These are phyloP conservation scores for Novumbra hubbsi DNA, from an alignment of 2,797 vertebrate species.

Conservation along the genomic window DNA sequence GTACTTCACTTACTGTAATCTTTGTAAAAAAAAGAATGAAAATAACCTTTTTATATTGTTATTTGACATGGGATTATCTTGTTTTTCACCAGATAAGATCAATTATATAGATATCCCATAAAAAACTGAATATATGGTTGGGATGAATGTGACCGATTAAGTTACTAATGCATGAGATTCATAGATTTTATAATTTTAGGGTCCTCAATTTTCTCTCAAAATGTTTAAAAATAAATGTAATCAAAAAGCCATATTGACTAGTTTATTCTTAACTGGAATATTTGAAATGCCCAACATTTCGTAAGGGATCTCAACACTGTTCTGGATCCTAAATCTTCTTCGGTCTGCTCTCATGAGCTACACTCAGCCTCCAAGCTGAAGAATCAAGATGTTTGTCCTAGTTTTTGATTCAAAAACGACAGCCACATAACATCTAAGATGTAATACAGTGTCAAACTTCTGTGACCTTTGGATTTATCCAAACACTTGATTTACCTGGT, in stretches of 20 bases:
- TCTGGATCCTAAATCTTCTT: too few relatives aligned
- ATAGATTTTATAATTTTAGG: conserved; percentile 49
- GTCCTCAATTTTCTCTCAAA: conserved; percentile 13
- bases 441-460: too few relatives aligned
- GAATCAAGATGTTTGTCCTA: too few relatives aligned
- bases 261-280: neutral
- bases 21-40: conserved; percentile 54
- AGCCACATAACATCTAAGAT: too few relatives aligned
- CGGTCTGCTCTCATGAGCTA: too few relatives aligned
- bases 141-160: conserved; percentile 32
- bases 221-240: conserved; percentile 44
- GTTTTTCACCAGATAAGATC: conserved; percentile 45
- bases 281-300: too few relatives aligned
- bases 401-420: too few relatives aligned
- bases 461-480: too few relatives aligned
- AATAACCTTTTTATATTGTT: conserved; percentile 63
- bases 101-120: conserved; percentile 12
- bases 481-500: too few relatives aligned
- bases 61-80: conserved; percentile 34
- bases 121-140: conserved; percentile 17
- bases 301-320: too few relatives aligned
- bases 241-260: neutral
- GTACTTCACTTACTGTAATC: conserved; percentile 62
- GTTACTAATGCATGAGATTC: conserved; percentile 35
- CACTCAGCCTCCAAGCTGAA: too few relatives aligned